Base-by-base conservation (phyloP, 2,113 vertebrate genomes). In the Ranitomeya variabilis region DNA sequence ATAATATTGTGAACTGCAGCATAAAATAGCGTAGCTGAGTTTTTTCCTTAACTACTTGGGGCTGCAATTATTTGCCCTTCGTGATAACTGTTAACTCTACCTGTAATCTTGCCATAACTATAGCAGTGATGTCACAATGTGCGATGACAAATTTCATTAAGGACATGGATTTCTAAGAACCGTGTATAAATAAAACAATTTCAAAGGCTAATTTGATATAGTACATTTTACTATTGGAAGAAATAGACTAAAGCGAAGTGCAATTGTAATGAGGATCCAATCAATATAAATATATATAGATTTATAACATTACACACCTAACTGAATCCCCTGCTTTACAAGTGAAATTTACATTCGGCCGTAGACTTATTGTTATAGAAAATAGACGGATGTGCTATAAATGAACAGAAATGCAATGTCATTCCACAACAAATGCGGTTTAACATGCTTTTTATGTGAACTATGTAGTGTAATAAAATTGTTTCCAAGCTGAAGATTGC, bases 211-310 rank as follows among this genome's bases (percentile, higher is more conserved):
- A 26, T 13, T 26, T 26, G 66, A 2, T 26, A 69, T 69, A 26
- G 3, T 13, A 13, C 31, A 14, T 71, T 26, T 64, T 51, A 6
- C 80, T 51, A 21, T 7, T 37, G 60, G 37, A 66, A 83, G 37
- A 64, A 31, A 83, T 18, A 64, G 59, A 0, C 19, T 23, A 85
- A 18, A 1, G 10, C 21, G 80, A 86, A 69, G 57, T 60, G 57
- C 64, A 55, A 74, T 18, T 64, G 60, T 21, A 74, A 74, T 19
- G 64, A 31, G 37, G n/a, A 74, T 51, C 7, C n/a, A 64, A 7
- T 15, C 23, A 37, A n/a, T 71, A 73, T 86, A 37, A 85, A 74
- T 76, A 81, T n/a, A 73, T 76, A 37, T 74, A 74, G 74, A 81
- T n/a, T 59, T 12, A 23, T 55, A 79, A 81, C 11, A 59, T 80